Base-by-base conservation (phyloP, 2,113 vertebrate genomes). In the Indicator indicator region DNA sequence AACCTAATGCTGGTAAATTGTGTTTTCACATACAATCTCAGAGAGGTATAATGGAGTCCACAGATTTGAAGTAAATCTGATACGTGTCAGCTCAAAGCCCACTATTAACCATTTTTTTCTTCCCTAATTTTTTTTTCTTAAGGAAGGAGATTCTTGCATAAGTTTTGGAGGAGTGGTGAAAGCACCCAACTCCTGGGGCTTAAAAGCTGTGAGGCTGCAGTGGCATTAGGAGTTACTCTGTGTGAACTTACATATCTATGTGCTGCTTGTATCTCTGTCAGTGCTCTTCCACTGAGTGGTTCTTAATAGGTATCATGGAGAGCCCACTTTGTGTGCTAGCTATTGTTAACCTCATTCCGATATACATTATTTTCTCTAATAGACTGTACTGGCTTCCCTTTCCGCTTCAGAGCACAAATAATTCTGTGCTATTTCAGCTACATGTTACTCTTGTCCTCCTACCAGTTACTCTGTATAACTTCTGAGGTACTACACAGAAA, bases 131-230 rank as follows among this genome's bases (percentile, higher is more conserved):
- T 15, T 16, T 21, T 26, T 60, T 36, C 17, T 21, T 9, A 55
- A 44, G 42, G 54, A 62, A 64, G 19, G 10, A 38, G 7, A 11
- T 65, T 67, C 21, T 62, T 72, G 6, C 24, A 52, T 83, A 10
- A 33, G 30, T 90, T 88, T 92, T 83, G 64, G 44, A 85, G 27
- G 19, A 71, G 14, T 68, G 6, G 9, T 63, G 6, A 16, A 55
- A 28, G 6, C 79, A 18, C 7, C 21, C 3, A 5, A 0, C 58
- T 85, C 38, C 6, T 33, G 11, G 6, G 14, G 2, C 44, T 40
- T 83, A 64, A 75, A 75, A 88, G 12, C 28, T 78, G 2, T 24
- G 11, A 10, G 54, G 8, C 63, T 11, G 32, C 58, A 67, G 42
- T 50, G 16, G 7, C 6, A 30, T 11, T 64, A 71, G 18, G 48